A percentile compares a stretch with the other conserved stretches of the same genome.
phyloP scores from a whole-genome alignment of 2,113 vertebrate species.

The Dipodomys ordii region DNA sequence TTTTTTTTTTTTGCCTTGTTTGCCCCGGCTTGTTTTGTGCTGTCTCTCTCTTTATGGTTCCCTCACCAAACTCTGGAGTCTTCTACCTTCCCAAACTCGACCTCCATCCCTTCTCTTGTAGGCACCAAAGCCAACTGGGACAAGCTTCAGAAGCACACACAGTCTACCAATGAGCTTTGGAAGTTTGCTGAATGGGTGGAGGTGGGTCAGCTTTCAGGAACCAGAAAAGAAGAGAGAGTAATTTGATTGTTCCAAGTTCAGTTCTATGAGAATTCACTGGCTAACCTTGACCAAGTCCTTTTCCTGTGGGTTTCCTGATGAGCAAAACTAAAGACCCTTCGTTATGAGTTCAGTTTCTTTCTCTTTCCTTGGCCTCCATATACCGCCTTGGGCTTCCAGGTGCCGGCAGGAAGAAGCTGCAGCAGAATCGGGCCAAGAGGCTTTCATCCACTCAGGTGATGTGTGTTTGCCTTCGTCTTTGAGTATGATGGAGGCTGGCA shows the following conservation, averaged over 20 bases:
- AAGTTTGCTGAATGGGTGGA: accelerated
- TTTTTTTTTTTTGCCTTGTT: not conserved
- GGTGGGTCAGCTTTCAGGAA: not conserved
- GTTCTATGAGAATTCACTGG: not conserved
- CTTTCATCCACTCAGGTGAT: not conserved
- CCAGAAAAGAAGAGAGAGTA: not conserved
- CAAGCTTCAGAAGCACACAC: not conserved
- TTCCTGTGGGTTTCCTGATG: not conserved
- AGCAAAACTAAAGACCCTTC: not conserved
- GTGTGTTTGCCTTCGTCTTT: not conserved
- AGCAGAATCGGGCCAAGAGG: not conserved
- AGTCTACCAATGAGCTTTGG: not conserved
- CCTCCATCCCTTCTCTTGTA: not conserved
- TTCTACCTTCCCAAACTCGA: not conserved
- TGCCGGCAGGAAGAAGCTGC: too few relatives aligned
- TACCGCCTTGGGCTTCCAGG: not conserved
- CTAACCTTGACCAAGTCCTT: not conserved
- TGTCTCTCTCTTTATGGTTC: not conserved
- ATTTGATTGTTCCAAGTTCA: not conserved
- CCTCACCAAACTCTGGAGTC: not conserved
- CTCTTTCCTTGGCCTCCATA: not conserved
- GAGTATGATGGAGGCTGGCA: not conserved
- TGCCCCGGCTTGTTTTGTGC: not conserved
- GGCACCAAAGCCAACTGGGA: not conserved
- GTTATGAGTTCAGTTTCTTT: not conserved